Base-by-base conservation (phyloP, 2,888 invertebrate genomes). In the Timandra comae region DNA sequence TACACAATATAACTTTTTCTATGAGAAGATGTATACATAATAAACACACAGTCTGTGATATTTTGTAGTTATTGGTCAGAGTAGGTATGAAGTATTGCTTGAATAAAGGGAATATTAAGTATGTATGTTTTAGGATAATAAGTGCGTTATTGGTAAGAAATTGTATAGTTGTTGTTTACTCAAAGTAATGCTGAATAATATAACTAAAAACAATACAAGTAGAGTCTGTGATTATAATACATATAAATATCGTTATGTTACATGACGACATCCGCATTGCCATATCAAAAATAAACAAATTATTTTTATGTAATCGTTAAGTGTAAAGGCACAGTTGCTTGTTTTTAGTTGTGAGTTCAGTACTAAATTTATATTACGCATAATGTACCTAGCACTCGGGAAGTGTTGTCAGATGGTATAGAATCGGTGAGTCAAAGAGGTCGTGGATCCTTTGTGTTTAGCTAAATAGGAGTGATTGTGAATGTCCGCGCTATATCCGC, bases 41-140 rank as follows among this genome's bases (percentile, higher is more conserved):
- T 82, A 81, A 84, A 84, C 74, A 84, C 77, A 78, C 80, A 73
- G 84, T 84, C 85, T 85, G 85, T 85, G 85, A 85, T 85, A 85
- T 85, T 84, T 85, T 84, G 82, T 85, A 84, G 80, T 82, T 79
- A 81, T 82, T 79, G 84, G 74, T 71, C 81, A 75, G 66, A 79
- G 68, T 79, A 78, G 81, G 68, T 74, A 73, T 78, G 78, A 76
- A 76, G 81, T 81, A 77, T 78, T 80, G 80, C 81, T 82, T 85
- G 84, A 69, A 70, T 76, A 78, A 78, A 76, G 63, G 71, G 70
- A 74, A 73, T 40, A 31, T 40, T 61, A 67, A 70, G 70, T 78
- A 67, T 72, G 71, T 78, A 78, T 77, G 75, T 80, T 75, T 73
- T 81, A 84, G 81, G 70, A 60, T 73, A 62, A 61, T 76, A 81